These are phyloP conservation scores for Coregonus ussuriensis DNA, from an alignment of 2,797 vertebrate species.

Conservation along the genomic window DNA sequence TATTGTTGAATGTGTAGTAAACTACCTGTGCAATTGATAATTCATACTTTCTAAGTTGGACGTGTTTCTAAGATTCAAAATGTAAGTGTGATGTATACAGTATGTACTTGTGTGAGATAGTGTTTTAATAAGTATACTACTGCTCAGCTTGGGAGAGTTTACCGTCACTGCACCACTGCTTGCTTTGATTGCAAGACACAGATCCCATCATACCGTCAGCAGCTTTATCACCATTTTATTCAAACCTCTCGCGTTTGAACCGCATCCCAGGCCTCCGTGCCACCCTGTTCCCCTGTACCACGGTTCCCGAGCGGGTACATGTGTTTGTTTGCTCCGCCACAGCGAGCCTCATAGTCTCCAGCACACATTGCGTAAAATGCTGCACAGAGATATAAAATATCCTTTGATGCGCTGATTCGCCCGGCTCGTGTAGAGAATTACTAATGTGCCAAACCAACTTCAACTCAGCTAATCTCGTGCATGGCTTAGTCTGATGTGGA, in stretches of 20 bases:
- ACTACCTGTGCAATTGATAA: not conserved
- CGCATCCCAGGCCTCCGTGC: not conserved
- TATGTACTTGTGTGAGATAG: no score
- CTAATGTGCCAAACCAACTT: conserved; percentile 14
- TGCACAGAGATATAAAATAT: conserved; percentile 52
- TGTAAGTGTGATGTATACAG: not conserved
- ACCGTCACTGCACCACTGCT: not conserved
- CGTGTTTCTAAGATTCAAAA: not conserved
- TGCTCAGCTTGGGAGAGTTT: not conserved
- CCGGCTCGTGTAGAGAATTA: conserved; percentile 32
- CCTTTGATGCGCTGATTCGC: conserved; percentile 49
- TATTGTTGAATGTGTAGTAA: no score
- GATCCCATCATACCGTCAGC: not conserved
- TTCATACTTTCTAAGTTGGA: not conserved
- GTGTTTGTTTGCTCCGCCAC: not conserved
- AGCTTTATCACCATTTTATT: not conserved
- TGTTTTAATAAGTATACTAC: not conserved
- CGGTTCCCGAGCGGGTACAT: not conserved
- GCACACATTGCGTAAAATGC: conserved; percentile 27
- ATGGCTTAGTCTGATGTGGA: not conserved
- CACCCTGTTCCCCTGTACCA: not conserved
- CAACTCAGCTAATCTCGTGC: conserved; percentile 5
- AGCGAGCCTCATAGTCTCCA: not conserved
- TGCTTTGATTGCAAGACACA: not conserved
- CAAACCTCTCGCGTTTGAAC: not conserved